phyloP scores from a whole-genome alignment of 2,888 invertebrate genomes.

The Caenorhabditis sp. region DNA sequence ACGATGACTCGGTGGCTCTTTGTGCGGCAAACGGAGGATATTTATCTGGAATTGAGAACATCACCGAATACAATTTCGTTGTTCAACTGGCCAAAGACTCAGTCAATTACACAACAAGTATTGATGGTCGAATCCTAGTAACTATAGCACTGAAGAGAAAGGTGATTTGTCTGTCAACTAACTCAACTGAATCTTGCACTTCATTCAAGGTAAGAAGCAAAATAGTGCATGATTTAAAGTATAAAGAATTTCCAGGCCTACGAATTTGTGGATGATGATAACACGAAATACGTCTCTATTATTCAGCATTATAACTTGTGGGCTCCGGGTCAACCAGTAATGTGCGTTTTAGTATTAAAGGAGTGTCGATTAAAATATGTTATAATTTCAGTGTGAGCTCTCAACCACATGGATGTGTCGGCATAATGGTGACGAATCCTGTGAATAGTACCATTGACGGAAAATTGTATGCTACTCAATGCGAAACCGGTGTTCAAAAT shows the following conservation, averaged over 20 bases:
- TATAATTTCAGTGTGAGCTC: slow-evolving; percentile 17
- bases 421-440: slow-evolving; percentile 16
- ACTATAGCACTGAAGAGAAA: slow-evolving; percentile 52
- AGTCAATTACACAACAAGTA: slow-evolving; percentile 35
- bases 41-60: slow-evolving; percentile 53
- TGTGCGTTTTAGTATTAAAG: slow-evolving; percentile 3
- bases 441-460: background rate
- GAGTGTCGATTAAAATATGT: background rate
- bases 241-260: slow-evolving; percentile 27
- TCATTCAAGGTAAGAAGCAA: slow-evolving; percentile 38
- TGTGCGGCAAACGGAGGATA: slow-evolving; percentile 36
- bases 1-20: slow-evolving; percentile 35
- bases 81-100: slow-evolving; percentile 41
- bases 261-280: slow-evolving; percentile 11
- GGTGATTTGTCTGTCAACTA: slow-evolving; percentile 16
- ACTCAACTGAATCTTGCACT: slow-evolving; percentile 39
- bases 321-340: slow-evolving; percentile 36
- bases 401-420: slow-evolving; percentile 41
- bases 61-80: slow-evolving; percentile 45
- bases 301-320: slow-evolving; percentile 42
- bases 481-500: slow-evolving; percentile 31
- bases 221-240: background rate
- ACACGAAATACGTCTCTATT: slow-evolving; percentile 26
- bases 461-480: slow-evolving; percentile 43
- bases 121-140: slow-evolving; percentile 28